Base-by-base conservation (phyloP, 2,113 vertebrate genomes). In the Amphiprion percula region DNA sequence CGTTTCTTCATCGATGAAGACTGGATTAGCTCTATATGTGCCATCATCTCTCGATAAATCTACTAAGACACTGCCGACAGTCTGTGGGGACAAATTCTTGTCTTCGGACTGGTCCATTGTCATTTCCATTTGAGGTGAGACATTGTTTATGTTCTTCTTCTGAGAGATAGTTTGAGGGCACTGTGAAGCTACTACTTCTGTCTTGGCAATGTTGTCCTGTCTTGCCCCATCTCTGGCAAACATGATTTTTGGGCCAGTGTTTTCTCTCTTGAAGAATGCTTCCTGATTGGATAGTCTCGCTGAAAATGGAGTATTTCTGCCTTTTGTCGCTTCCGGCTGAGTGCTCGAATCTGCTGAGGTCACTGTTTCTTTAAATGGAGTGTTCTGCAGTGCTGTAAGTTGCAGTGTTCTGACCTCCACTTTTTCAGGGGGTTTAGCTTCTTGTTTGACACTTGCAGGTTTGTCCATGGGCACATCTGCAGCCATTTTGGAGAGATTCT, bases 1-100 rank as follows among this genome's bases (percentile, higher is more conserved):
- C 15, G 68, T 77, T 12, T 90, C 74, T 3, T 88, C 87, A 41
- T 60, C 78, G 49, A 91, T 84, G 19, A 89, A 33, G 24, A 91
- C 78, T 12, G 89, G 85, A 71, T 79, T 73, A 3, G 82, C 87
- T 77, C 83, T 79, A 9, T 88, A 84, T 17, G 81, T 84, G 41
- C 62, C 81, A 23, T 87, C 75, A 7, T 88, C 79, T 46, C 79
- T 56, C 17, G 58, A 58, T 49, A 54, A 10, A 74, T 83, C 52
- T 5, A 49, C 52, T 7, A 68, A 15, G 17, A 50, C 30, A 10
- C 24, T 66, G 37, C n/a, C 26, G 44, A 65, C 67, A 66, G 58
- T 52, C 55, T 68, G 54, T n/a, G 60, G 30, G 30, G 37, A 52
- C 1, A 4, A 52, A 26, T 1, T 46, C 1, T 80, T 63, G 21